phyloP scores from a whole-genome alignment of 2,888 invertebrate genomes.

The Hecatera dysodea region DNA sequence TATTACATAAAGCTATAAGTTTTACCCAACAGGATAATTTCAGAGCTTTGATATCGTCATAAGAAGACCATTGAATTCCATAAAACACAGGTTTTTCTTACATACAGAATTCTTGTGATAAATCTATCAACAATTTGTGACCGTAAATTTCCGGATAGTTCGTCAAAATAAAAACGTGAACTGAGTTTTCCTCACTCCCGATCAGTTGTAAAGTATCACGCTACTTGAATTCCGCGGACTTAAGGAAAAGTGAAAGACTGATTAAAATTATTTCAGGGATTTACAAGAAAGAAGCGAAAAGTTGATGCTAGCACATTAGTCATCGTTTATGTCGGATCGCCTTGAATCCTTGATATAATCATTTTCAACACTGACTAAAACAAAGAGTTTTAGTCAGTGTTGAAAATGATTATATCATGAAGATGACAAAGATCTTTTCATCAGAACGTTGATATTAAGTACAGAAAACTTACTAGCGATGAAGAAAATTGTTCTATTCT shows the following conservation, averaged over 20 bases:
- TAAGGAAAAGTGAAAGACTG: constrained; percentile 1
- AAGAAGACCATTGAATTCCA: constrained; percentile 1
- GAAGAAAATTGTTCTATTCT: neutral
- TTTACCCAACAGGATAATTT: constrained; percentile 19
- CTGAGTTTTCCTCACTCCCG: neutral
- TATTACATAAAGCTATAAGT: constrained; percentile 7
- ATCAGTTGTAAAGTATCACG: neutral
- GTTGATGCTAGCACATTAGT: neutral
- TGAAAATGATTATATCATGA: neutral
- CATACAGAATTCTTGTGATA: constrained; percentile 14
- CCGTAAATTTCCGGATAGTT: constrained; percentile 20
- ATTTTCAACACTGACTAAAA: neutral
- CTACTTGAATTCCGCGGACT: neutral
- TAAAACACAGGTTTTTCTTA: constrained; percentile 21
- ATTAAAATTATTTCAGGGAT: constrained; percentile 21
- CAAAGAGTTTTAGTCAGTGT: neutral
- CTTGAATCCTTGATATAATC: constrained; percentile 15
- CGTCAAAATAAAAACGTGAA: constrained; percentile 10
- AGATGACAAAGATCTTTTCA: neutral
- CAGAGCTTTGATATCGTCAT: constrained; percentile 11
- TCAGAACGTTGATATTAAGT: neutral
- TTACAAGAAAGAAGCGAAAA: neutral
- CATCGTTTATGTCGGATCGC: neutral
- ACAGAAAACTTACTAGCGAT: neutral
- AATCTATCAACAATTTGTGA: constrained; percentile 6